Evolutionary conservation across 2,888 invertebrate genomes (phyloP), one percentile per base, ranked within the genome.

Genomic region (Nesidiocoris tenuis): DNA sequence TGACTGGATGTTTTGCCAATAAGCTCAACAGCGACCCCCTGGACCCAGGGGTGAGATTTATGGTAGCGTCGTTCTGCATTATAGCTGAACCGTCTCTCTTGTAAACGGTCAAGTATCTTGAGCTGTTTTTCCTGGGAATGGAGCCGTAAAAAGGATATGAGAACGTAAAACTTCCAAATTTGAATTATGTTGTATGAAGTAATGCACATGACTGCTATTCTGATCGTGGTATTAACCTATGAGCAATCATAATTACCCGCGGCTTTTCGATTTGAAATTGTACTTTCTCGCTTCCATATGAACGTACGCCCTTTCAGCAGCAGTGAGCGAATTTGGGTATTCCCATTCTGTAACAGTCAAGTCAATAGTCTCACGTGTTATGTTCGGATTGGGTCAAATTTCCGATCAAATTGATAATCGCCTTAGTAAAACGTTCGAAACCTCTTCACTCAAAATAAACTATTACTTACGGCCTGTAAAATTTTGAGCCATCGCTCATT

Each of bases 231-330:
- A 25, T 19, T 25, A 63, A 22, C 59, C 54, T 61, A 39, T 61
- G 56, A 76, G 3, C 9, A 39, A 57, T 12, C 1, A 17, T 68
- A 78, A 88, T 85, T 88, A 92, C 86, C 94, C 94, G 85, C 90
- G 87, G 81, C 93, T 94, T 84, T 91, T 92, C 1, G 93, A 92
- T 81, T 90, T 90, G 25, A 94, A 84, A 3, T 92, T 92, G 79
- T 90, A 84, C 79, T 87, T 86, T 64, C 86, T 86, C 59, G 90
- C 90, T 24, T 90, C 86, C 79, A 89, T 86, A 83, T 94, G 94
- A 77, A 95, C 88, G 82, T 91, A 94, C 12, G 91, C 92, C 79
- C 95, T 86, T 83, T 95, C 92, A 79, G 89, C 88, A 9, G 91
- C 90, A 12, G 90, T 91, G 77, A 94, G 85, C 61, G 91, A 91